Base-by-base conservation (phyloP, 2,797 vertebrate genomes). In the Balearica regulorum region DNA sequence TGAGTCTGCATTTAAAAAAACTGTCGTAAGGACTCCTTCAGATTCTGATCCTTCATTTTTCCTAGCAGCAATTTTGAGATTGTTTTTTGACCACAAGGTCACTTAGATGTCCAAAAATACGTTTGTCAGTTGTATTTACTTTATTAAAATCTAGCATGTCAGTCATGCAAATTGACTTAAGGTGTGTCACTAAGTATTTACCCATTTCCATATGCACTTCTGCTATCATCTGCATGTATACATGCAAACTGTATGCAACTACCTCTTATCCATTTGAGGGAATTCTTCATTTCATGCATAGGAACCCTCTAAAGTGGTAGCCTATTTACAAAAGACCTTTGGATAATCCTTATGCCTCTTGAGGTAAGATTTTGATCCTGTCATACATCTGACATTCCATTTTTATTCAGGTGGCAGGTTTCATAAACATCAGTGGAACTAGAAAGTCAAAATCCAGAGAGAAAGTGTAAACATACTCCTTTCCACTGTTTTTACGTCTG, bases 351-450 rank as follows among this genome's bases (percentile, higher is more conserved):
- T 69, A 41, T 24, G 88, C 8, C 24, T 78, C 20, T 16, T 51
- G 39, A 81, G 48, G 20, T 75, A 54, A 55, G 39, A 60, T 55
- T 87, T 83, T 65, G 21, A 20, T 86, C 26, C 53, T 91, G 28
- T 71, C 1, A 0, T 68, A 0, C 82, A 35, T 75, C 21, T 79
- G 43, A 35, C 26, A 24, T 5, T 0, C 11, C 9, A 11, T 76
- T 87, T 87, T 20, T 75, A 41, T 83, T 80, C 22, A 54, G 10
- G 8, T 81, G 60, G 8, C 78, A 43, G 20, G 18, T 62, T 88
- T 75, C 29, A 39, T 78, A 75, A 70, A 62, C 18, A 54, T 20
- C 28, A 79, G 12, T 66, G 25, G 33, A 94, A 71, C 20, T 60
- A 54, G 41, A 72, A 76, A 65, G 54, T 81, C 17, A 84, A 81